phyloP scores from a whole-genome alignment of 1,140 invertebrate genomes.

The Drosophila trapezifrons region DNA sequence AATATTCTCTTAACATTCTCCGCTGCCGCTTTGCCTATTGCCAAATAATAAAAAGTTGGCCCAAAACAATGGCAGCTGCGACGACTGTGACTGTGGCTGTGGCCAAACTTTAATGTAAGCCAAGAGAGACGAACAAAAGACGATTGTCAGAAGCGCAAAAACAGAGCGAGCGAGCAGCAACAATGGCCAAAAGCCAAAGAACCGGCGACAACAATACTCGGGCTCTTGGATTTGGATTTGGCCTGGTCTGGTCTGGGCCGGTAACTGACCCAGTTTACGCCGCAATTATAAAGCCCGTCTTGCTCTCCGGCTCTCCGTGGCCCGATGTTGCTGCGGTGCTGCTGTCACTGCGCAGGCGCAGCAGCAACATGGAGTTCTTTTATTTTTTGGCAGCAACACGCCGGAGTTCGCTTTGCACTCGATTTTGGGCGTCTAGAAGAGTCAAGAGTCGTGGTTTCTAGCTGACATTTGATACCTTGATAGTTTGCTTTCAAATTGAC shows the following conservation, averaged over 20 bases:
- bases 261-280: constrained; percentile 75
- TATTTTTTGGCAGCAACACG: constrained; percentile 27
- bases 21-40: constrained; percentile 50
- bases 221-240: constrained; percentile 49
- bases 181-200: constrained; percentile 33
- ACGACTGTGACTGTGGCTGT: constrained; percentile 27
- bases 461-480: constrained; percentile 80
- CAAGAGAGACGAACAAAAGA: constrained; percentile 42
- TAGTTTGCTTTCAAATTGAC: constrained; percentile 81
- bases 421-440: constrained; percentile 63
- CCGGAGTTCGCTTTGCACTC: constrained; percentile 56
- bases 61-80: constrained; percentile 58
- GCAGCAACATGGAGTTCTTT: constrained; percentile 28
- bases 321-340: too few species aligned
- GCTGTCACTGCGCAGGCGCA: constrained; percentile 70
- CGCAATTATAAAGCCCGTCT: constrained; percentile 73
- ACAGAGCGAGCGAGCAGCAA: constrained; percentile 33
- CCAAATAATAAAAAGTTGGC: constrained; percentile 62
- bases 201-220: constrained; percentile 31
- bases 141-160: constrained; percentile 62
- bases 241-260: constrained; percentile 29
- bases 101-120: constrained; percentile 67
- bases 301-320: constrained; percentile 45
- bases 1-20: constrained; percentile 33
- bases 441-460: constrained; percentile 42